Conservation (phyloP, 2,797 vertebrate species). For the Ataeniobius toweri region DNA sequence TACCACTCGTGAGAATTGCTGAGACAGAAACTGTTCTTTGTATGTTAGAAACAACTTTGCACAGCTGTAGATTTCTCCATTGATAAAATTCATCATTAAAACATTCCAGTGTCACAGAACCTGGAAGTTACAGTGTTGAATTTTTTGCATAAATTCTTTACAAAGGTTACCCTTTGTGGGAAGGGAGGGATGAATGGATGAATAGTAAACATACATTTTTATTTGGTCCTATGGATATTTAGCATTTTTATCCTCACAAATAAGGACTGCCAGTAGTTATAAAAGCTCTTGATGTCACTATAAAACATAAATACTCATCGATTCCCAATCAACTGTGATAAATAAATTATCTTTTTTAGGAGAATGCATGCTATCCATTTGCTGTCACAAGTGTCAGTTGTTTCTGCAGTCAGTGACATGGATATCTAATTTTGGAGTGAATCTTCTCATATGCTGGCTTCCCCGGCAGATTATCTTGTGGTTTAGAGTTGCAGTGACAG, state of each 20-base stretch:
- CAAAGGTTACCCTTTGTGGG: too few relatives aligned
- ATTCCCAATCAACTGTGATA: background rate
- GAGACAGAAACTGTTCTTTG: too few relatives aligned
- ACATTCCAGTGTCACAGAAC: too few relatives aligned
- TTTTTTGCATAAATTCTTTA: too few relatives aligned
- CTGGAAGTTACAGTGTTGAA: too few relatives aligned
- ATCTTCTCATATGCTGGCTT: constrained; percentile 40
- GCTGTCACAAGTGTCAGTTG: background rate
- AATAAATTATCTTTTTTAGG: background rate
- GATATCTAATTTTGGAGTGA: constrained; percentile 43
- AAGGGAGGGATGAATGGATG: too few relatives aligned
- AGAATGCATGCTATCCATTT: background rate
- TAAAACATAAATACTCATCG: background rate
- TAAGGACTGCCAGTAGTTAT: too few relatives aligned
- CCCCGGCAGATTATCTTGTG: constrained; percentile 54
- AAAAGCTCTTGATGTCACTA: background rate
- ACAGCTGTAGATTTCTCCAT: too few relatives aligned
- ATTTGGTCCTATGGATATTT: background rate
- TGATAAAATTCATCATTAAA: too few relatives aligned
- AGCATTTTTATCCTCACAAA: background rate
- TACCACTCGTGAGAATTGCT: too few relatives aligned
- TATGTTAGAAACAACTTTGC: too few relatives aligned
- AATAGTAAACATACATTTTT: background rate
- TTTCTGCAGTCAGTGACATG: constrained; percentile 18
- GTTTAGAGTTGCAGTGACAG: constrained; percentile 61